Conservation (phyloP, 2,888 invertebrate species). For the Balanococcus diminutus region DNA sequence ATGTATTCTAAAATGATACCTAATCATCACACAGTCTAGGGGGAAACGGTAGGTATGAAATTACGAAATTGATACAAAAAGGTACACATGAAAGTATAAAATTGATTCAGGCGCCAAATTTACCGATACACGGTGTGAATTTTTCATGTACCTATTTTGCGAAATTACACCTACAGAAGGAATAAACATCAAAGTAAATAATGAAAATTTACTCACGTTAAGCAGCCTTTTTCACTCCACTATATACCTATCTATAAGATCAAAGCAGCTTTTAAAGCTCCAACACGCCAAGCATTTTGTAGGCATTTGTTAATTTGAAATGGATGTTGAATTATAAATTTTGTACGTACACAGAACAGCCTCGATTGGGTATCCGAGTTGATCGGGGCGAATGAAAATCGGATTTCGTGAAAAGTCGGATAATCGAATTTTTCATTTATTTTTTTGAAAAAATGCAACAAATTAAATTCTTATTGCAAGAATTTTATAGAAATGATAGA, state of each 20-base stretch:
- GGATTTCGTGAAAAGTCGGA: too few relatives aligned
- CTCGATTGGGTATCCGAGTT: too few relatives aligned
- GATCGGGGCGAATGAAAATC: too few relatives aligned
- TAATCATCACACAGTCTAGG: too few relatives aligned
- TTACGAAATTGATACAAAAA: too few relatives aligned
- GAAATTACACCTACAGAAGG: neutral
- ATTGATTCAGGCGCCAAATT: neutral
- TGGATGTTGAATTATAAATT: neutral
- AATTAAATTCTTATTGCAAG: too few relatives aligned
- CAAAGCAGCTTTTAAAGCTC: neutral
- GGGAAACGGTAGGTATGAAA: too few relatives aligned
- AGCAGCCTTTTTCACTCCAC: neutral
- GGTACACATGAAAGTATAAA: neutral
- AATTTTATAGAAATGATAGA: too few relatives aligned
- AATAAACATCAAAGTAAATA: neutral
- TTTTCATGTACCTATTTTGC: neutral
- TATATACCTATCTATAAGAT: neutral
- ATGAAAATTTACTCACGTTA: neutral
- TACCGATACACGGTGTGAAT: neutral
- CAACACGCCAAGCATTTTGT: neutral
- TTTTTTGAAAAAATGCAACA: too few relatives aligned
- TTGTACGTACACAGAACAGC: neutral
- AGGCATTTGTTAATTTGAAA: neutral
- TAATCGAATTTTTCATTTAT: too few relatives aligned
- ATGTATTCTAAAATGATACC: too few relatives aligned